Base-by-base conservation (phyloP, 2,888 invertebrate species). In the Lepidochitona cinerea region DNA sequence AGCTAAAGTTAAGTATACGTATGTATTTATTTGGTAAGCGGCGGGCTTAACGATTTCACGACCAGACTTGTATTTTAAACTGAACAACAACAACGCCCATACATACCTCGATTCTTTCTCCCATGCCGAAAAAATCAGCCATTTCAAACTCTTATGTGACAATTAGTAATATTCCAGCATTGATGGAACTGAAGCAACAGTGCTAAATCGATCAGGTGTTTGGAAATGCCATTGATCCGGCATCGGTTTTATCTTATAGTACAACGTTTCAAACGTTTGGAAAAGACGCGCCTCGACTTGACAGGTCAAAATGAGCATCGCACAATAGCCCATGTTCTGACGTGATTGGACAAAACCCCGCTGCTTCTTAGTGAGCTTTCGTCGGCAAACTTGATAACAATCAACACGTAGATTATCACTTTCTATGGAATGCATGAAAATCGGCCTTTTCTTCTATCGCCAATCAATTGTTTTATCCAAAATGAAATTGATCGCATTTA, bases 41-140 rank as follows among this genome's bases (percentile, higher is more conserved):
- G 49, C 49, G 49, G 49, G 49, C 18, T 7, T n/a, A 4, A 49
- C 26, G 26, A 5, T 14, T 3, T 64, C 33, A 64, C 64, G 29
- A 64, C 5, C 5, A 9, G 29, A 12, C 33, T 26, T 64, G 64
- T 7, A 23, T 26, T 54, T 9, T n/a, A 12, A 54, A 9, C 9
- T 23, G 64, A n/a, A 18, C 5, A 59, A 59, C 59, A 59, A 59
- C 59, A 59, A 59, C 59, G 29, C 23, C 59, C 23, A 26, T 23
- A 18, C 69, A 33, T 70, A 73, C 73, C 73, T 73, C 73, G 52
- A 73, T 73, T 32, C 53, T 69, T 37, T 73, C 73, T 4, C 73
- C 73, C 68, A 73, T 64, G 32, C 71, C 71, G 37, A 54, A 71
- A 35, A 64, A 37, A 59, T 59, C 37, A 37, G 33, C 52, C 71